A percentile compares a stretch with the other conserved stretches of the same genome.
Evolutionary conservation across 2,113 vertebrate genomes (phyloP).

Genomic region (Emydura subglobosa): DNA sequence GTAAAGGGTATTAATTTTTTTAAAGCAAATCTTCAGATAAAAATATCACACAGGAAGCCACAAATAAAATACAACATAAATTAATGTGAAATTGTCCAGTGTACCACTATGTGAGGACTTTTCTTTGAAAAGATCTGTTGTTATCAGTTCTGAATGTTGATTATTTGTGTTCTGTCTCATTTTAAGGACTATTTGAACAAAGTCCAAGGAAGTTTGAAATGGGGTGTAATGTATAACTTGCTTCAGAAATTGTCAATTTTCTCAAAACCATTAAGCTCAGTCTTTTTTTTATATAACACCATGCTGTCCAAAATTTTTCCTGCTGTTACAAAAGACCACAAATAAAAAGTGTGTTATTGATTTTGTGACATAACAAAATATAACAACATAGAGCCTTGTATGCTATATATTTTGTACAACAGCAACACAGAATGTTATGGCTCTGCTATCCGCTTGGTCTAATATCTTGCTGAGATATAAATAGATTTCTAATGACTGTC

Average conservation of each 20-base stretch:
- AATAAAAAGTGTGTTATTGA: slow-evolving; percentile 66
- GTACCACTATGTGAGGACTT: not conserved
- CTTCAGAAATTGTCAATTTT: slow-evolving; percentile 17
- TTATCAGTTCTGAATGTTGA: slow-evolving; percentile 12
- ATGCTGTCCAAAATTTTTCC: slow-evolving; percentile 35
- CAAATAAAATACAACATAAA: not conserved
- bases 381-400: slow-evolving; percentile 42
- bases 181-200: not conserved
- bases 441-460: slow-evolving; percentile 69
- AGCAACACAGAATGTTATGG: slow-evolving; percentile 53
- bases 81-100: not conserved
- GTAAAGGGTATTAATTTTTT: slow-evolving; percentile 21
- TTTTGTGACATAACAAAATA: slow-evolving; percentile 71
- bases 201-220: slow-evolving; percentile 24
- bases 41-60: not conserved
- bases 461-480: slow-evolving; percentile 84
- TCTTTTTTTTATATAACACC: slow-evolving; percentile 25
- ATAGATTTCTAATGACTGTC: slow-evolving; percentile 85
- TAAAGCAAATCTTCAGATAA: slow-evolving; percentile 11
- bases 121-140: not conserved
- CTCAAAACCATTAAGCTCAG: slow-evolving; percentile 50
- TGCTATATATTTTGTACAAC: slow-evolving; percentile 69
- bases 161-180: slow-evolving; percentile 36
- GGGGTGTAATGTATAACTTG: not conserved
- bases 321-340: slow-evolving; percentile 45